These are phyloP conservation scores for Dendrolimus punctatus DNA, from an alignment of 1,140 invertebrate species.

Conservation along the genomic window DNA sequence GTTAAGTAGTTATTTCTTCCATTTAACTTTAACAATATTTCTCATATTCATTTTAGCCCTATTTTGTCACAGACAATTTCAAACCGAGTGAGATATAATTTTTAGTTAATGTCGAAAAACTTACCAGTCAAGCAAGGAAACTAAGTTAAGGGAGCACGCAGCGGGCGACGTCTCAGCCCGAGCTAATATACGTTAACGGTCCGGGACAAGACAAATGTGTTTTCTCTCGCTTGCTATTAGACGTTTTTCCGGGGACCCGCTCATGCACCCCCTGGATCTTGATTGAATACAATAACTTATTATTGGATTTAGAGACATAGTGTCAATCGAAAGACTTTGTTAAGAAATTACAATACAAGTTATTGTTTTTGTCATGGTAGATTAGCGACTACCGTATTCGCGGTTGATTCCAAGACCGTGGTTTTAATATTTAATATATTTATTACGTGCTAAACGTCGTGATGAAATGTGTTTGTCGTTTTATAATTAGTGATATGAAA, in stretches of 20 bases:
- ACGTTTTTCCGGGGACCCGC: slow-evolving; percentile 25
- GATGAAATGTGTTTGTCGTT: too few species aligned
- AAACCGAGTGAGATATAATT: too few species aligned
- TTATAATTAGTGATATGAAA: too few species aligned
- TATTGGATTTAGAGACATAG: slow-evolving; percentile 20
- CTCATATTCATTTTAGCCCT: too few species aligned
- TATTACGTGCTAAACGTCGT: too few species aligned
- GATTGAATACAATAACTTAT: slow-evolving; percentile 49
- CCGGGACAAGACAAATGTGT: slow-evolving; percentile 68
- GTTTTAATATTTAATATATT: too few species aligned
- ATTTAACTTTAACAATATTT: not conserved
- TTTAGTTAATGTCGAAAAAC: slow-evolving; percentile 21
- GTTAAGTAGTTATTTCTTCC: not conserved
- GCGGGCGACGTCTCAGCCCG: slow-evolving; percentile 48
- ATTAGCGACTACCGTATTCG: too few species aligned
- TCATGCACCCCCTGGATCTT: slow-evolving; percentile 33
- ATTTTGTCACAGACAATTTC: too few species aligned
- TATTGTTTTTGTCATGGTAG: too few species aligned
- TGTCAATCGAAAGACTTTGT: too few species aligned
- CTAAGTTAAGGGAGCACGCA: slow-evolving; percentile 44
- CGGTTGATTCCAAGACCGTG: too few species aligned
- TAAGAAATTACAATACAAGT: too few species aligned
- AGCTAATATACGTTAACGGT: slow-evolving; percentile 67
- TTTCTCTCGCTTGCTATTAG: slow-evolving; percentile 56
- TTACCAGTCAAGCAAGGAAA: slow-evolving; percentile 31